phyloP scores from a whole-genome alignment of 1,140 invertebrate species.

The Diprion similis region DNA sequence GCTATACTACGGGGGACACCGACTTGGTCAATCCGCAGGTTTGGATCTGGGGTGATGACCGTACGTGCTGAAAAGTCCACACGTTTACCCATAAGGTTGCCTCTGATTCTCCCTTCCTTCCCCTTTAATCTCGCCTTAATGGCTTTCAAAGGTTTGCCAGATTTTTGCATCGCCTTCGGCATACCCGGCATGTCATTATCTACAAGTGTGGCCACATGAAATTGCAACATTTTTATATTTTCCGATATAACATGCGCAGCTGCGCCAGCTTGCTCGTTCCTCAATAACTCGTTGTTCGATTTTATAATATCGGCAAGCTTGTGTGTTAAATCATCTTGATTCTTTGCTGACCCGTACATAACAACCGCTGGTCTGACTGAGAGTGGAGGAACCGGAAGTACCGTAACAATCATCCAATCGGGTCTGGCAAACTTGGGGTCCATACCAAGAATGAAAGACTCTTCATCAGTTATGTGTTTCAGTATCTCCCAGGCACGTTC shows the following conservation, averaged over 20 bases:
- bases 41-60: conserved; percentile 99
- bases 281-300: conserved; percentile 94
- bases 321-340: conserved; percentile 99
- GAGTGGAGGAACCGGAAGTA: conserved; percentile 95
- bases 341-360: conserved; percentile 98
- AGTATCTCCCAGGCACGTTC: conserved; percentile 97
- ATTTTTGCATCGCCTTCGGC: conserved; percentile 98
- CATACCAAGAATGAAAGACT: conserved; percentile 95
- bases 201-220: conserved; percentile 96
- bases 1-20: conserved; percentile 98
- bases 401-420: conserved; percentile 99
- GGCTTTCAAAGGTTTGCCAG: conserved; percentile 97
- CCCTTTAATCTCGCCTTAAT: conserved; percentile 90
- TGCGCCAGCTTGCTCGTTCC: conserved; percentile 95
- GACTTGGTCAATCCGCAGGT: conserved; percentile 97
- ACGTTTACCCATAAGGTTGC: conserved; percentile 99
- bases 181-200: conserved; percentile 99
- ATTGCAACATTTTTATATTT: conserved; percentile 98
- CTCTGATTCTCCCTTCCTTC: conserved; percentile 98
- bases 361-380: conserved; percentile 95
- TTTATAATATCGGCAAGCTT: conserved; percentile 99
- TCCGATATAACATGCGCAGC: conserved; percentile 96
- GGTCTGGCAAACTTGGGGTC: conserved; percentile 95
- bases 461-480: conserved; percentile 97
- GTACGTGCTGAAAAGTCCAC: conserved; percentile 99